phyloP scores from a whole-genome alignment of 92 coral and sea anemone species.

The Palythoa caribaeorum region DNA sequence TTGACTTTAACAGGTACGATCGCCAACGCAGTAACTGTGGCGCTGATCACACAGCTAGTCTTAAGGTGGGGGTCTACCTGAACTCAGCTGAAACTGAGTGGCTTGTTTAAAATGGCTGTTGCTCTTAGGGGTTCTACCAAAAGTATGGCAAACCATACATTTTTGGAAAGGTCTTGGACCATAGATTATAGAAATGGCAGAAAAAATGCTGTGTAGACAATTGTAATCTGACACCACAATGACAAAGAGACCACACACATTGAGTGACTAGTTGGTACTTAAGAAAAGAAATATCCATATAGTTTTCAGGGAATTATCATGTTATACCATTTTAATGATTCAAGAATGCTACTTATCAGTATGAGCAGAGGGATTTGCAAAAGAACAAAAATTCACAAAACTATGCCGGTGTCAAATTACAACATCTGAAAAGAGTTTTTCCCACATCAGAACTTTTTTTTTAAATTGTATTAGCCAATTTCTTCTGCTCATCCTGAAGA shows the following conservation, averaged over 20 bases:
- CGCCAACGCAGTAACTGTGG: too few relatives aligned
- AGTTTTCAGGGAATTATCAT: neutral
- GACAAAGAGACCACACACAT: constrained; percentile 25
- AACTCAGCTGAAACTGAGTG: neutral
- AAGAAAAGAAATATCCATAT: constrained; percentile 7
- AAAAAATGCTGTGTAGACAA: neutral
- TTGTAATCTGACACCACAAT: constrained; percentile 21
- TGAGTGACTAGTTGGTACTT: constrained; percentile 32
- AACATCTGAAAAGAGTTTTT: neutral
- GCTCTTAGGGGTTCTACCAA: constrained; percentile 9
- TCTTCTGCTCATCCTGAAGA: constrained; percentile 45
- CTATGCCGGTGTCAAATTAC: neutral
- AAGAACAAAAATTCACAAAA: neutral
- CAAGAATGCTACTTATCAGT: neutral
- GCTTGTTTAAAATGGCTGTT: neutral
- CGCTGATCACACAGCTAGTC: too few relatives aligned
- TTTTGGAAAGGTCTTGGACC: constrained; percentile 11
- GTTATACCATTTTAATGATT: neutral
- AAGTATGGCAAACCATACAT: constrained; percentile 38
- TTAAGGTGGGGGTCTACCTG: constrained; percentile 48
- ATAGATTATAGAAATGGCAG: neutral
- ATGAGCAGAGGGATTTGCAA: constrained; percentile 34
- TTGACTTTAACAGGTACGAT: too few relatives aligned
- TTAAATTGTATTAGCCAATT: neutral
- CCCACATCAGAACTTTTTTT: constrained; percentile 30